Evolutionary conservation across 2,888 invertebrate genomes (phyloP).

Genomic region (Drosophila eohydei): DNA sequence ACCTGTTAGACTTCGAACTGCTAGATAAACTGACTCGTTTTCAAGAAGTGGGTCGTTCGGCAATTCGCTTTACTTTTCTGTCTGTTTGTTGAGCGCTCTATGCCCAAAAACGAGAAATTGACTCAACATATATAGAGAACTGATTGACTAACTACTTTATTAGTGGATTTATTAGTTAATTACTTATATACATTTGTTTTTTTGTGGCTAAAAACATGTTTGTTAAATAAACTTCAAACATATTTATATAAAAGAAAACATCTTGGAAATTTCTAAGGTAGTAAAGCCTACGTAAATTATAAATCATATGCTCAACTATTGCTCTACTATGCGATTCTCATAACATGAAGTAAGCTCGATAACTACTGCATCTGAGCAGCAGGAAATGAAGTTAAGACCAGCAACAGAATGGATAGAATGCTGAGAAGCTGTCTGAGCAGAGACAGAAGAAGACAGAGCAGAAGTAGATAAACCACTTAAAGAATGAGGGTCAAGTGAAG

Average conservation of each 20-base stretch:
- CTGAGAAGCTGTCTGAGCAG: neutral
- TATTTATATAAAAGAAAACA: neutral
- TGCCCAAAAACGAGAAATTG: constrained; percentile 15
- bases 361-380: neutral
- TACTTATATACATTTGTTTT: neutral
- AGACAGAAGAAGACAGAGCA: too few relatives aligned
- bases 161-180: too few relatives aligned
- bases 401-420: neutral
- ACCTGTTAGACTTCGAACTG: constrained; percentile 37
- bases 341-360: neutral
- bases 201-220: neutral
- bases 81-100: constrained; percentile 4
- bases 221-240: neutral
- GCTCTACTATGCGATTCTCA: neutral
- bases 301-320: neutral
- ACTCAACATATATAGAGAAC: neutral
- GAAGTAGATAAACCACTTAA: neutral
- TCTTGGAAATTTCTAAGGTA: neutral
- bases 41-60: constrained; percentile 46
- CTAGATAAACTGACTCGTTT: constrained; percentile 45
- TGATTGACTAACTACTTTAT: neutral
- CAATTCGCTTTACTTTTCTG: constrained; percentile 26
- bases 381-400: neutral
- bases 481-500: neutral
- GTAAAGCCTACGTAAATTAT: neutral